Base-by-base conservation (phyloP, 2,113 vertebrate species). In the Lasiurus borealis region DNA sequence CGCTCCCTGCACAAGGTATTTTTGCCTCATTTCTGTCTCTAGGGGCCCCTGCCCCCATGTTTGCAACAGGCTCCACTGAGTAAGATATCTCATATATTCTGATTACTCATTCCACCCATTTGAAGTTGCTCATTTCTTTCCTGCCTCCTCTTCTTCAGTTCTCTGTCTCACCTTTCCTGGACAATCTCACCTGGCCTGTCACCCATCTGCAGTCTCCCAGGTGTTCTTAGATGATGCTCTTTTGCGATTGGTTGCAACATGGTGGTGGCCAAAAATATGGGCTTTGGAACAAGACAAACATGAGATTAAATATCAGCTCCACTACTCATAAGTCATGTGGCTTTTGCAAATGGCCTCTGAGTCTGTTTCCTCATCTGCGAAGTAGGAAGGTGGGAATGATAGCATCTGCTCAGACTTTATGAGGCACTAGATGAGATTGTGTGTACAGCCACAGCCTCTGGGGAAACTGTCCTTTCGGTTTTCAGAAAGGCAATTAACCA, bases 11-110 rank as follows among this genome's bases (percentile, higher is more conserved):
- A 89, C 50, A 50, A 59, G 12, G 1, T 0, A 1, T n/a, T 31
- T 40, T 40, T 13, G 1, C 29, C 18, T 34, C 6, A 4, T 13
- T 80, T 36, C 80, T 48, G n/a, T 78, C 36, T 54, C 48, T 18
- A 2, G 8, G 4, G 52, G 18, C 18, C 16, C 14, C 23, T 2
- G 18, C 6, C 8, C 14, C 62, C n/a, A 6, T 18, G 62, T 29
- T 19, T 12, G 2, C 1, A 2, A 29, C n/a, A 2, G 10, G 27
- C 15, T 59, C 54, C 21, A 4, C 0, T 2, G 54, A 48, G n/a
- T 71, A 90, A 31, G 40, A 2, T 0, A 12, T 10, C 6, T 10
- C 46, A 11, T 0, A 0, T 6, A 31, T 50, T 31, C 1, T 14
- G 44, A 68, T 44, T 21, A 44, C 27, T 90, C n/a, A 9, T 23